These are phyloP conservation scores for Pelvicachromis taeniatus DNA, from an alignment of 2,113 vertebrate species.

Conservation along the genomic window DNA sequence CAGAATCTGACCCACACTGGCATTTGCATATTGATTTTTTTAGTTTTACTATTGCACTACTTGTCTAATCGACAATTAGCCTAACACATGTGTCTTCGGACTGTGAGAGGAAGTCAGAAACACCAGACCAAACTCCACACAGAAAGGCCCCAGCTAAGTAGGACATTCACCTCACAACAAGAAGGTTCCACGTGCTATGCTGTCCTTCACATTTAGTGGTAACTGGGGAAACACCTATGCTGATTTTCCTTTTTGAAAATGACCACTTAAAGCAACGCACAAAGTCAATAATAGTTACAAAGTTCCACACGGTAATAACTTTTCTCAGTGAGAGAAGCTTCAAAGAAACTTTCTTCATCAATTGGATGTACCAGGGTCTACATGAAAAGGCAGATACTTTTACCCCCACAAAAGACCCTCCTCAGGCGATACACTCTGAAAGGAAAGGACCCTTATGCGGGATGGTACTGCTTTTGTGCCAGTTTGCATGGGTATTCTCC, in stretches of 20 bases:
- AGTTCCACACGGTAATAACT: background rate
- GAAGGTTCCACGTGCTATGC: background rate
- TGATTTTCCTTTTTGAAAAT: background rate
- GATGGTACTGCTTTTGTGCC: background rate
- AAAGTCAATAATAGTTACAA: background rate
- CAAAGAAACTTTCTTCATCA: background rate
- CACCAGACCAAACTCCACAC: background rate
- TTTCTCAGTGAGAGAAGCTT: fast-evolving
- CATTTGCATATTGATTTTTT: background rate
- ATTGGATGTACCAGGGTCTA: background rate
- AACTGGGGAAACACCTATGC: background rate
- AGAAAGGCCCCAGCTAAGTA: background rate
- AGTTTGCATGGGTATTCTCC: background rate
- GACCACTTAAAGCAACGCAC: background rate
- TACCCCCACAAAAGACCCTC: background rate
- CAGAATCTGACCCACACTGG: background rate
- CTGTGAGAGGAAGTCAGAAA: background rate
- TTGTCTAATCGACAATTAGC: background rate
- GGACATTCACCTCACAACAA: background rate
- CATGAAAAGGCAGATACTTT: background rate
- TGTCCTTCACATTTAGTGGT: background rate
- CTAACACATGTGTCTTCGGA: background rate
- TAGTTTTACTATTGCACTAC: background rate
- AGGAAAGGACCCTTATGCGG: background rate
- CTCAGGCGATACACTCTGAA: background rate